These are phyloP conservation scores for Megaceryle maxima DNA, from an alignment of 2,113 vertebrate genomes.

Conservation along the genomic window DNA sequence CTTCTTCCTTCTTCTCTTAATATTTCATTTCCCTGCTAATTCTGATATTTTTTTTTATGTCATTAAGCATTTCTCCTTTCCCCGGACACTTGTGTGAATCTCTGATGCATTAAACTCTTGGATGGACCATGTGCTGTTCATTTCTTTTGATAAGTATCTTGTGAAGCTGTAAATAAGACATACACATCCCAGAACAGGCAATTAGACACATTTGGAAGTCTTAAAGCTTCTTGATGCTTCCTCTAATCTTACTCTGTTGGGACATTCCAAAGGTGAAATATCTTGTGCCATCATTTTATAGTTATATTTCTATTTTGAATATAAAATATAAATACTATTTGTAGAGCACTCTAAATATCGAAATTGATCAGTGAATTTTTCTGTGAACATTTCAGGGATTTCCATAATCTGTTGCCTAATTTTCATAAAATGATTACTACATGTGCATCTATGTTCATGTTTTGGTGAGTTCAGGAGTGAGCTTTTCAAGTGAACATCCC, in stretches of 20 bases:
- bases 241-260: neutral
- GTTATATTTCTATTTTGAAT: neutral
- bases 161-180: neutral
- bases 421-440: neutral
- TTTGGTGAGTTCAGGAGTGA: neutral
- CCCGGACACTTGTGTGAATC: neutral
- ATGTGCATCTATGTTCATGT: neutral
- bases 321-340: neutral
- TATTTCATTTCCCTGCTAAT: neutral
- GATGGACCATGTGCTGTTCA: neutral
- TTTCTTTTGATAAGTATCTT: neutral
- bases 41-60: neutral
- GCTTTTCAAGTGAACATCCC: neutral
- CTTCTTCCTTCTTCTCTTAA: neutral
- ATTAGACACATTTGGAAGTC: neutral
- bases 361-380: neutral
- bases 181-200: neutral
- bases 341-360: neutral
- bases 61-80: neutral
- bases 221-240: neutral
- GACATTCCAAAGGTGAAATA: neutral
- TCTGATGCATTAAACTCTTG: neutral
- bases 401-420: neutral
- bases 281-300: neutral
- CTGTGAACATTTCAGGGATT: neutral